Conservation (phyloP, 2,888 invertebrate genomes). For the Amiota mariae region DNA sequence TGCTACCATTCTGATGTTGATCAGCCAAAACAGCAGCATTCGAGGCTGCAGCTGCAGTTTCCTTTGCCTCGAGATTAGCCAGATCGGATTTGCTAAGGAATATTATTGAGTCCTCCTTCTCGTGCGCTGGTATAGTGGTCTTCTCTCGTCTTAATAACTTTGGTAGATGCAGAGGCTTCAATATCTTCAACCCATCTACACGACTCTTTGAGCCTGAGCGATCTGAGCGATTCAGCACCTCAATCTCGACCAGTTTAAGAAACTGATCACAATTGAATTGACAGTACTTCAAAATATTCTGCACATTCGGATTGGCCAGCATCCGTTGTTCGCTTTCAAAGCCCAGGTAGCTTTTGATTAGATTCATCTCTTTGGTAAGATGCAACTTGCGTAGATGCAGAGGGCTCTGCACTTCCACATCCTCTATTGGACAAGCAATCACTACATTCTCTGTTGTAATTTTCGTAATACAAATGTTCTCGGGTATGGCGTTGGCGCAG, state of each 20-base stretch:
- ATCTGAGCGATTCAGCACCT: constrained; percentile 72
- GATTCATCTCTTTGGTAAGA: constrained; percentile 72
- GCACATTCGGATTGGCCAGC: constrained; percentile 73
- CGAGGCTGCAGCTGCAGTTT: constrained; percentile 45
- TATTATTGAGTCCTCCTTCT: constrained; percentile 80
- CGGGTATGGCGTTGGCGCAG: constrained; percentile 67
- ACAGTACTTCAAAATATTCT: constrained; percentile 73
- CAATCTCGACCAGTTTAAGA: constrained; percentile 70
- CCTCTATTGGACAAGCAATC: constrained; percentile 75
- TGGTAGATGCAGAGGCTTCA: constrained; percentile 74
- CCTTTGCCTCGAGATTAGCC: constrained; percentile 76
- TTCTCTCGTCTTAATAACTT: constrained; percentile 72
- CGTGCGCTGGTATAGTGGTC: constrained; percentile 73
- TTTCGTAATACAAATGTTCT: constrained; percentile 68
- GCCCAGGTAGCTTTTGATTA: constrained; percentile 70
- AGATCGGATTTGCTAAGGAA: constrained; percentile 80
- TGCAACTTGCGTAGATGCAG: constrained; percentile 75
- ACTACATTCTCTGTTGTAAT: constrained; percentile 72
- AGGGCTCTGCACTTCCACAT: constrained; percentile 73
- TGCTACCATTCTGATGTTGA: constrained; percentile 40
- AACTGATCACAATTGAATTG: constrained; percentile 74
- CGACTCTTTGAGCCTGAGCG: constrained; percentile 74
- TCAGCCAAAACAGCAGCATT: constrained; percentile 36
- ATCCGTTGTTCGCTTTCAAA: constrained; percentile 73
- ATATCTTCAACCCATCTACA: constrained; percentile 76